Evolutionary conservation across 2,113 vertebrate species (phyloP), one percentile per base, ranked within the genome.

Genomic region (Sturnira hondurensis): DNA sequence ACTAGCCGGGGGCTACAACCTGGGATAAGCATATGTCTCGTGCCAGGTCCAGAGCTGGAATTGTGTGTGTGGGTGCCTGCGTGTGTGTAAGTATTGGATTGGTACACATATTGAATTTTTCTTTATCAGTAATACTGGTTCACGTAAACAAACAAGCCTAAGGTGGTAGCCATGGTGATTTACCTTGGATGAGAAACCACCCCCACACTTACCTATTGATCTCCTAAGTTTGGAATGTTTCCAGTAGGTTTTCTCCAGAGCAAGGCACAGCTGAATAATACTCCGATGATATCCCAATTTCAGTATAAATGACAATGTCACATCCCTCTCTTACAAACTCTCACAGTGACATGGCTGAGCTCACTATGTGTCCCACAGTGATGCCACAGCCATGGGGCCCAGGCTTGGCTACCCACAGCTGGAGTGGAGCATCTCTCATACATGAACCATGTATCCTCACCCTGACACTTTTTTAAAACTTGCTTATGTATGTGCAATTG

Each of bases 181-280:
- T 77, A 71, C 52, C n/a, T 78, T 52, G 50, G 87, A 45, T 58
- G 71, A 87, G 70, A 80, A 73, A 78, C 63, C 28, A 80, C 14
- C 83, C 33, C 82, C 43, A 45, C 58, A 74, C 31, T n/a, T 67
- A 70, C 33, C 26, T 20, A 67, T 56, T 93, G 93, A 91, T 74
- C 93, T 93, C 47, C 19, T 47, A 78, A 78, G 56, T 38, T 47
- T 63, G 54, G 77, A 80, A 93, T 90, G 94, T 92, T 92, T 63
- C 43, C 43, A 67, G 83, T 78, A 92, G 45, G 1, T 87, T 84
- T 80, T 74, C 76, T 87, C 52, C 63, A n/a, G 84, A 96, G 63
- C 54, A 19, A 80, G 63, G 85, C 22, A 12, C 71, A 0, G 6
- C 56, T 61, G 20, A 71, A 65, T 33, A 71, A 65, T 33, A 71